Evolutionary conservation across 2,113 vertebrate genomes (phyloP).

Genomic region (Ardeotis arabs): DNA sequence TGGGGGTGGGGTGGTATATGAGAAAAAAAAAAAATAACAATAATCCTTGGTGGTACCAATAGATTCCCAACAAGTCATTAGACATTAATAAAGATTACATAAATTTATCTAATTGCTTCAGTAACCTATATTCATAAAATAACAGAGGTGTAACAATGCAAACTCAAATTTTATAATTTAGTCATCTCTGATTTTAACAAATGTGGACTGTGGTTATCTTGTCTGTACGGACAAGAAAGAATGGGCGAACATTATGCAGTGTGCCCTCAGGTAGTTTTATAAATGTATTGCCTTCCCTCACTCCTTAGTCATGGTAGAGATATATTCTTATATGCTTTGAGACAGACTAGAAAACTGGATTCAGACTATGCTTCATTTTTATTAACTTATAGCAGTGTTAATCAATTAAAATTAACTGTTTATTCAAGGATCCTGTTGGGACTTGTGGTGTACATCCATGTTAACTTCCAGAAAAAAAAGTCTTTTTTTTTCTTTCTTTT

Average conservation of each 20-base stretch:
- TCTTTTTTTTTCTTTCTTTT: too few species aligned
- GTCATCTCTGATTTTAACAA: background rate
- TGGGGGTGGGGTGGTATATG: too few species aligned
- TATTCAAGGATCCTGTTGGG: background rate
- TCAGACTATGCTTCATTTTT: background rate
- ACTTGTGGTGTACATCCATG: background rate
- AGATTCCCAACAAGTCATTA: background rate
- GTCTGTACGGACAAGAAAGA: background rate
- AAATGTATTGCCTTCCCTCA: background rate
- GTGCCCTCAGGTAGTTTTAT: background rate
- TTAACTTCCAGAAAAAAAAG: rapidly evolving
- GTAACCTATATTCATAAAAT: background rate
- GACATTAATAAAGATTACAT: background rate
- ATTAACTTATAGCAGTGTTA: background rate
- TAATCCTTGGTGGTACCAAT: background rate
- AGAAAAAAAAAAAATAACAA: background rate
- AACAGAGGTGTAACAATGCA: background rate
- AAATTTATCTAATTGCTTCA: background rate
- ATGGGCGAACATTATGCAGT: background rate
- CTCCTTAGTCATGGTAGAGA: background rate
- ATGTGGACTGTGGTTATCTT: background rate
- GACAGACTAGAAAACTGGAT: background rate
- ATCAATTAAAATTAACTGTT: background rate
- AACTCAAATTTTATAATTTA: background rate
- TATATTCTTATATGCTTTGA: background rate